Base-by-base conservation (phyloP, 2,113 vertebrate species). In the Falco punctatus region DNA sequence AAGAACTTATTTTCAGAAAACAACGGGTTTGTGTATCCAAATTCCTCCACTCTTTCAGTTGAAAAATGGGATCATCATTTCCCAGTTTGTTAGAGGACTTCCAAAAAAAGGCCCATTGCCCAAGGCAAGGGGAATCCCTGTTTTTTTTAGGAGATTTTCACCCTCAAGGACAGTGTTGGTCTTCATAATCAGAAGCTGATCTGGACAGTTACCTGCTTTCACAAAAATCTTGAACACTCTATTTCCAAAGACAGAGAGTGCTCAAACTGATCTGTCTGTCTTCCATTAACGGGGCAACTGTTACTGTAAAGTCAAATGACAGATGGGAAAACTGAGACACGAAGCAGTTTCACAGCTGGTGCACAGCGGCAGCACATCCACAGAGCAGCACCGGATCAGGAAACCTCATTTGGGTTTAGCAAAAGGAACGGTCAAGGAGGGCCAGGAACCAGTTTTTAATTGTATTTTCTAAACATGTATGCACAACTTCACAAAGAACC, bases 121-220 rank as follows among this genome's bases (percentile, higher is more conserved):
- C 46, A 73, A 23, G 11, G 19, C 27, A 35, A 35, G 26, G 6
- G 5, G 24, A 44, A 73, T 42, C 5, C 30, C 15, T 6, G 3
- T 4, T 52, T 30, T 6, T 51, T 32, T 23, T 38, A 38, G 38
- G 38, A 10, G 38, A 38, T 38, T 38, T 38, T 38, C 10, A 10
- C 38, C 38, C 38, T 38, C 38, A 38, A 38, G 6, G 20, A 14
- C 38, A 6, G 1, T 0, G 4, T 2, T 24, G 13, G 0, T 10
- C 69, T 5, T 40, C 3, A 62, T 17, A 48, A 48, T 14, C 65
- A 55, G 49, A 20, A 72, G 12, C 38, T 15, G 13, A 19, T 24
- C 3, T 15, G 35, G 44, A 55, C 20, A 55, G 13, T 8, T 5
- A 11, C 1, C 20, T 28, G 16, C 20, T 81, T 40, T 42, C 13